Conservation (phyloP, 2,113 vertebrate genomes). For the Laterallus jamaicensis region DNA sequence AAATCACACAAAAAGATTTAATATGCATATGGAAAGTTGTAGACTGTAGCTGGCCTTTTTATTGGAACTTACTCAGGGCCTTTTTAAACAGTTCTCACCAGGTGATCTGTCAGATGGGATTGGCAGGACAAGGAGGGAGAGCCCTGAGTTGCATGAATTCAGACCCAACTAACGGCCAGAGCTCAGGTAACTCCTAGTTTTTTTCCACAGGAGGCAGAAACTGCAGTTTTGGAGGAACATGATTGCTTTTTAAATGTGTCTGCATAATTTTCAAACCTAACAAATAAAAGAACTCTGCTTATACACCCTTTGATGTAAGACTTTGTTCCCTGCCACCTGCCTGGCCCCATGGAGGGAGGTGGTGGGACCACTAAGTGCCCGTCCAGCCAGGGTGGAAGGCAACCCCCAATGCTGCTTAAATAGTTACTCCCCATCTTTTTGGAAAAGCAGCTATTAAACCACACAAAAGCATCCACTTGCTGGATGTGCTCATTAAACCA, state of each 20-base stretch:
- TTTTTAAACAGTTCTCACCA: neutral
- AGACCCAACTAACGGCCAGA: neutral
- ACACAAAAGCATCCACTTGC: neutral
- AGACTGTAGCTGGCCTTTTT: neutral
- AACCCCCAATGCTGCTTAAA: neutral
- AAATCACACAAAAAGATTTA: neutral
- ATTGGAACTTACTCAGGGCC: neutral
- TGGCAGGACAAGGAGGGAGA: neutral
- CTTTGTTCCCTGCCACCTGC: neutral
- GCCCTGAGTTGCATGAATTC: neutral
- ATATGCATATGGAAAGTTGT: neutral
- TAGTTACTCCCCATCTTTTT: neutral
- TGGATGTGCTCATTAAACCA: neutral
- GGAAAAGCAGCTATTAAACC: neutral
- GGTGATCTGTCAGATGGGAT: neutral
- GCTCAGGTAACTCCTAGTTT: neutral
- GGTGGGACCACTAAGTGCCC: neutral
- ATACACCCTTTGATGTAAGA: neutral
- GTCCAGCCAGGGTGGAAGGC: neutral
- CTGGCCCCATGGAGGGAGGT: fast-evolving
- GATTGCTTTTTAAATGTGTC: neutral
- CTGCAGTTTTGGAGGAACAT: fast-evolving
- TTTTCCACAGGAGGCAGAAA: neutral
- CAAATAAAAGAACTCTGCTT: neutral
- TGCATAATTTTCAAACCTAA: neutral